Conservation (phyloP, 2,113 vertebrate genomes). For the Oplegnathus fasciatus region DNA sequence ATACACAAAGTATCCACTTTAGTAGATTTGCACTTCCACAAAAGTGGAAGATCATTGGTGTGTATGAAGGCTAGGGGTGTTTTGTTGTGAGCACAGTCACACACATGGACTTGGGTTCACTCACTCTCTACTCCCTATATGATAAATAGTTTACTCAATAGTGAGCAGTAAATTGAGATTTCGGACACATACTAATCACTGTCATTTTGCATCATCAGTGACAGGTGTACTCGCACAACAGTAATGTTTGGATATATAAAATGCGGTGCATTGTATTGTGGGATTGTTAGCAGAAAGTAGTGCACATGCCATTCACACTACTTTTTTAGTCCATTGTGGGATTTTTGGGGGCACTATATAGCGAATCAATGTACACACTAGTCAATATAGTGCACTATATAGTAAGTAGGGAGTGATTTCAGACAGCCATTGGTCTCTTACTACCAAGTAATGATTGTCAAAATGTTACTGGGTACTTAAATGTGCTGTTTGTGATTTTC, state of each 20-base stretch:
- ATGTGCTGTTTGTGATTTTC: slow-evolving; percentile 6
- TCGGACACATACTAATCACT: neutral
- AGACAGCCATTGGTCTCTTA: too few species aligned
- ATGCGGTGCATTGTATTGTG: neutral
- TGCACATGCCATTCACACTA: neutral
- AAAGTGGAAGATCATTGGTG: neutral
- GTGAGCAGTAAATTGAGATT: neutral
- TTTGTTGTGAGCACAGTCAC: neutral
- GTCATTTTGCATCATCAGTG: neutral
- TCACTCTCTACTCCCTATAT: neutral
- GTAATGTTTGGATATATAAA: neutral
- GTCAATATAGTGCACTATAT: too few species aligned
- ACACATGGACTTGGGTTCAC: neutral
- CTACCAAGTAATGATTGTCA: too few species aligned
- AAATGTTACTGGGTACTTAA: too few species aligned
- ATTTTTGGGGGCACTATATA: too few species aligned
- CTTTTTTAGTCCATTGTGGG: too few species aligned
- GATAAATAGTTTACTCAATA: neutral
- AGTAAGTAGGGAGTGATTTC: too few species aligned
- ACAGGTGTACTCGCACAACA: neutral
- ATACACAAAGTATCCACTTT: neutral
- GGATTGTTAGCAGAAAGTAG: neutral
- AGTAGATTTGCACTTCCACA: neutral
- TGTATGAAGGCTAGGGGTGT: neutral
- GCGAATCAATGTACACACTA: too few species aligned